Percentiles rank a stretch among this genome's conserved stretches.
phyloP scores from a whole-genome alignment of 2,888 invertebrate species.

The Mythimna loreyi region DNA sequence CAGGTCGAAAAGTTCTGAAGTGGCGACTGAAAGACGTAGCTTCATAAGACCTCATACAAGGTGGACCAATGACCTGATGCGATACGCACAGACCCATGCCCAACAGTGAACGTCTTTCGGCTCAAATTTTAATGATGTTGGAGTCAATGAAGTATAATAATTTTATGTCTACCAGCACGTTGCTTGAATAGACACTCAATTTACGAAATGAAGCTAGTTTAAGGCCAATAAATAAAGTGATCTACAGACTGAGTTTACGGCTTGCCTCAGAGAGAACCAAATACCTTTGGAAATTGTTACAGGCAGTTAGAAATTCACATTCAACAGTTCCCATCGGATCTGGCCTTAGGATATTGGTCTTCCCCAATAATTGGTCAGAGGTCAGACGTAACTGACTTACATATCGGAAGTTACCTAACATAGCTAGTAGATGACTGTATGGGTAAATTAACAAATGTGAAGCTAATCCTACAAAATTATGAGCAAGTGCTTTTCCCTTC shows the following conservation, averaged over 20 bases:
- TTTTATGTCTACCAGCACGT: too few relatives aligned
- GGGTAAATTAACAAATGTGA: constrained; percentile 1
- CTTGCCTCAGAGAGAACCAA: neutral
- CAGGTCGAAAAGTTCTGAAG: too few relatives aligned
- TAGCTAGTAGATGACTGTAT: neutral
- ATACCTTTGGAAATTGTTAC: neutral
- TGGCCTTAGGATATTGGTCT: neutral
- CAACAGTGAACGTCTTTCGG: too few relatives aligned
- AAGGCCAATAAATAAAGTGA: neutral
- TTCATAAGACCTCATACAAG: too few relatives aligned
- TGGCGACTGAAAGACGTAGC: too few relatives aligned
- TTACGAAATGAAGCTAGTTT: neutral
- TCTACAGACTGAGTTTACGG: neutral
- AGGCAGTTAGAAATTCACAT: neutral
- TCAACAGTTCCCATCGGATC: neutral
- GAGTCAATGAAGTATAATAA: too few relatives aligned
- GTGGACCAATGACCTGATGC: too few relatives aligned
- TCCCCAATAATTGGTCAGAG: neutral
- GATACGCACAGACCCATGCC: too few relatives aligned
- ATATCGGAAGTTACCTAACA: neutral
- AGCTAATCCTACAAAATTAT: constrained; percentile 1
- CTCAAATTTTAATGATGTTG: too few relatives aligned
- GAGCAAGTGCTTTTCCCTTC: constrained; percentile 25
- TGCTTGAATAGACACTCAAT: too few relatives aligned
- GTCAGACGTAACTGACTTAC: neutral